Conservation (phyloP, 2,797 vertebrate species). For the Leontocebus nigricollis region DNA sequence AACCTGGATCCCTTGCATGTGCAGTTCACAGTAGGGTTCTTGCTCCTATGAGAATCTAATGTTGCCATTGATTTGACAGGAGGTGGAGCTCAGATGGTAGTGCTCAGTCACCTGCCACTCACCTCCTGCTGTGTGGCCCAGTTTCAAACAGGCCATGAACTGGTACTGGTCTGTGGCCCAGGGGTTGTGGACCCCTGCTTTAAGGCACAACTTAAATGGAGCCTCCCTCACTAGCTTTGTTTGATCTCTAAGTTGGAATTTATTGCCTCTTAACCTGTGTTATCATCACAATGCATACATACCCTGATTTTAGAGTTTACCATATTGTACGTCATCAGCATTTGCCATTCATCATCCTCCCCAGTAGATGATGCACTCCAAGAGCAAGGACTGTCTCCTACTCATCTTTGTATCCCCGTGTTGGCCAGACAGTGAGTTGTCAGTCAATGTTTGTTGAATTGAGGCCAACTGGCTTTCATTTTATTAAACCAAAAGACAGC, state of each 20-base stretch:
- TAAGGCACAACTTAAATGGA: not conserved
- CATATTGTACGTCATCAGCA: not conserved
- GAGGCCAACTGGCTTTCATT: slow-evolving; percentile 53
- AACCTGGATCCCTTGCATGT: not conserved
- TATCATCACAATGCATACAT: not conserved
- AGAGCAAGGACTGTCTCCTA: not conserved
- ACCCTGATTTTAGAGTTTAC: not conserved
- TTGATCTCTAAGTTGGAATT: not conserved
- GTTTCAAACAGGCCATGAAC: not conserved
- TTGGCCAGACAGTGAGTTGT: slow-evolving; percentile 33
- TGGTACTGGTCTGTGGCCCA: not conserved
- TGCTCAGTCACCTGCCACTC: not conserved
- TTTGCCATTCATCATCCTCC: not conserved
- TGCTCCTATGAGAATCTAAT: not conserved
- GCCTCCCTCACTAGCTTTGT: not conserved
- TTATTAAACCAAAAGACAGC: slow-evolving; percentile 60
- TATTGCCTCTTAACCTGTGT: not conserved
- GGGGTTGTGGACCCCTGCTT: not conserved
- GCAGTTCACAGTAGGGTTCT: not conserved
- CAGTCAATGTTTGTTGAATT: slow-evolving; percentile 59
- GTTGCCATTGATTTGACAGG: not conserved
- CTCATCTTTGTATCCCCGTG: not conserved
- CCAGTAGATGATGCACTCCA: not conserved
- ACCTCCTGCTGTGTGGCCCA: not conserved
- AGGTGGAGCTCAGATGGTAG: not conserved